A percentile compares a stretch with the other conserved stretches of the same genome.
These are phyloP conservation scores for Anthonomus grandis DNA, from an alignment of 1,140 invertebrate species.

Conservation along the genomic window DNA sequence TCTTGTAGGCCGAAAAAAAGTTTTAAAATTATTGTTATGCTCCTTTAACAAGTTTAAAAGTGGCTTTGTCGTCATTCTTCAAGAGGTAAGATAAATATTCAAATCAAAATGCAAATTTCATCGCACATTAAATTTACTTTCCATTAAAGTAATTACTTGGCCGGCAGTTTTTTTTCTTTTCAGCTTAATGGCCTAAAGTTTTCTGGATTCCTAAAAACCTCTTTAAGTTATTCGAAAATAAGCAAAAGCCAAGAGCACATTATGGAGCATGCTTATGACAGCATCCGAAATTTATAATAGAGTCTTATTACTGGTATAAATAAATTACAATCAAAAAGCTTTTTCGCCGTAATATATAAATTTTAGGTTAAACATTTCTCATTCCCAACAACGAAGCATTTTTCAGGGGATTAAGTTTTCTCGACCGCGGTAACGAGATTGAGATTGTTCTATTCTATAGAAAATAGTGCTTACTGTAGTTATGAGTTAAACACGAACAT, in stretches of 20 bases:
- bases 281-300: conserved; percentile 21
- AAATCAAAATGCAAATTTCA: conserved; percentile 37
- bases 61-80: too few relatives aligned
- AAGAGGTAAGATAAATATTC: too few relatives aligned
- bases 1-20: too few relatives aligned
- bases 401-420: conserved; percentile 2
- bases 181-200: conserved; percentile 1
- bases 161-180: neutral
- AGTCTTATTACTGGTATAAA: conserved; percentile 6
- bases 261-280: conserved; percentile 28
- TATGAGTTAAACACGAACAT: too few relatives aligned
- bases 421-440: neutral
- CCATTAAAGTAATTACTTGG: conserved; percentile 7
- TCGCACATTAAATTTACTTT: conserved; percentile 17
- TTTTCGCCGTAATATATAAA: conserved; percentile 19
- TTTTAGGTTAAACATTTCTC: conserved; percentile 1
- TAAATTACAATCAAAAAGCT: conserved; percentile 15
- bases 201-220: conserved; percentile 15
- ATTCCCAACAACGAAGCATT: conserved; percentile 4
- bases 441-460: conserved; percentile 3
- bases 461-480: too few relatives aligned
- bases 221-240: conserved; percentile 28
- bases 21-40: too few relatives aligned
- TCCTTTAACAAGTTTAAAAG: too few relatives aligned
- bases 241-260: conserved; percentile 19